A percentile compares a stretch with the other conserved stretches of the same genome.
Evolutionary conservation across 23 tunicate genomes (phyloP).

Genomic region (Trididemnum nubilum): DNA sequence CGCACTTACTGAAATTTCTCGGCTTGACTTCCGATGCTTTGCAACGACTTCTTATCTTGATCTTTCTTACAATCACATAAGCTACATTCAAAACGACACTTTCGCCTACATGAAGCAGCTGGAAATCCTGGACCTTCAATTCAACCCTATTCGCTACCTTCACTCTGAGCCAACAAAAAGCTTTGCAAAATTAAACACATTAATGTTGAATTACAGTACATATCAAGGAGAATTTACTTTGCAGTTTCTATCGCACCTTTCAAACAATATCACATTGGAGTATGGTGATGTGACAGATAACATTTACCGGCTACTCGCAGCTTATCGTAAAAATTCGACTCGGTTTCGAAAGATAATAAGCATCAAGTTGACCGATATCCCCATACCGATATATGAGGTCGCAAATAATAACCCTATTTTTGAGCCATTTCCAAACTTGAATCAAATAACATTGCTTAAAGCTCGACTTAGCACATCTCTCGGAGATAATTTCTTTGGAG

Average conservation of each 20-base stretch:
- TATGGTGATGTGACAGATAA: not conserved
- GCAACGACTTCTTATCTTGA: not conserved
- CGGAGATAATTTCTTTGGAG: not conserved
- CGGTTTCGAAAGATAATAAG: not conserved
- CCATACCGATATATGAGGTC: not conserved
- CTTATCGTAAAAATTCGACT: not conserved
- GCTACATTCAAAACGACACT: not conserved
- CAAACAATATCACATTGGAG: not conserved
- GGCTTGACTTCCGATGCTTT: not conserved
- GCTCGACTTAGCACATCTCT: not conserved
- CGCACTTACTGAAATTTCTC: not conserved
- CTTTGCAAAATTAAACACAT: not conserved
- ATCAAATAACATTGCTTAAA: not conserved
- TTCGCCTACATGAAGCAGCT: not conserved
- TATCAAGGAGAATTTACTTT: slow-evolving; percentile 13
- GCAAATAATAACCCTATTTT: not conserved
- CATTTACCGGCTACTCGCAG: not conserved
- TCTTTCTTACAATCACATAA: not conserved
- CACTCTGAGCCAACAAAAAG: not conserved
- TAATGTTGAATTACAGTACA: not conserved
- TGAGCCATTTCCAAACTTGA: slow-evolving; percentile 13
- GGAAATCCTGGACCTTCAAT: not conserved
- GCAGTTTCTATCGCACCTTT: not conserved
- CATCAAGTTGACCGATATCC: not conserved
- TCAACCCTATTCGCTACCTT: not conserved